Conservation (phyloP, 2,797 vertebrate species). For the Gouania willdenowi region DNA sequence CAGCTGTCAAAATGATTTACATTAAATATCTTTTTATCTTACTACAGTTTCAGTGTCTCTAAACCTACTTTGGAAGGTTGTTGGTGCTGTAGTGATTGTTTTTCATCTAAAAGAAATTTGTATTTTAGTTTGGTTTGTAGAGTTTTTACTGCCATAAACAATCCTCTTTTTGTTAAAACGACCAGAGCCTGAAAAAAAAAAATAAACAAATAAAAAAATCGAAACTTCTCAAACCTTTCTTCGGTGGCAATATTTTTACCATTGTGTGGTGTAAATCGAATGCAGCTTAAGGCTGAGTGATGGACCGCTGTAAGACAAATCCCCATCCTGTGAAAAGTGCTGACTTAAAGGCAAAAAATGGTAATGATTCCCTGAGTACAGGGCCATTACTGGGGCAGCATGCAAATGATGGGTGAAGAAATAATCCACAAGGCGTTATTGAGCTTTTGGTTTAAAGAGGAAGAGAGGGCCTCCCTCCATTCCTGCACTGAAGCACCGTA, state of each 20-base stretch:
- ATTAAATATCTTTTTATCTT: too few relatives aligned
- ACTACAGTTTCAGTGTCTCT: too few relatives aligned
- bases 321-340: conserved; percentile 54
- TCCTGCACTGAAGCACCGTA: conserved; percentile 46
- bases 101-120: too few relatives aligned
- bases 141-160: conserved; percentile 5
- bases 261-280: conserved; percentile 44
- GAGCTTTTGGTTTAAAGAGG: conserved; percentile 63
- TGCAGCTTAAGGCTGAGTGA: conserved; percentile 33
- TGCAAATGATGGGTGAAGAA: conserved; percentile 73
- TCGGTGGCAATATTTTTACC: conserved; percentile 35
- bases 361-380: conserved; percentile 54
- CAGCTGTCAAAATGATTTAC: too few relatives aligned
- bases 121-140: too few relatives aligned
- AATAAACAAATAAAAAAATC: conserved; percentile 5
- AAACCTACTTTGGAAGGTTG: too few relatives aligned
- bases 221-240: conserved; percentile 49
- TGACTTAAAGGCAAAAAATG: conserved; percentile 54
- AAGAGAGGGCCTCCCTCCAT: conserved; percentile 44
- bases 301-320: conserved; percentile 49
- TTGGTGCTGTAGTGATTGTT: too few relatives aligned
- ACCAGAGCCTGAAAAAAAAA: conserved; percentile 9
- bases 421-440: conserved; percentile 69
- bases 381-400: conserved; percentile 57
- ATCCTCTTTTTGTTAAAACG: conserved; percentile 22